phyloP scores from a whole-genome alignment of 2,113 vertebrate species.

The Catagonus wagneri region DNA sequence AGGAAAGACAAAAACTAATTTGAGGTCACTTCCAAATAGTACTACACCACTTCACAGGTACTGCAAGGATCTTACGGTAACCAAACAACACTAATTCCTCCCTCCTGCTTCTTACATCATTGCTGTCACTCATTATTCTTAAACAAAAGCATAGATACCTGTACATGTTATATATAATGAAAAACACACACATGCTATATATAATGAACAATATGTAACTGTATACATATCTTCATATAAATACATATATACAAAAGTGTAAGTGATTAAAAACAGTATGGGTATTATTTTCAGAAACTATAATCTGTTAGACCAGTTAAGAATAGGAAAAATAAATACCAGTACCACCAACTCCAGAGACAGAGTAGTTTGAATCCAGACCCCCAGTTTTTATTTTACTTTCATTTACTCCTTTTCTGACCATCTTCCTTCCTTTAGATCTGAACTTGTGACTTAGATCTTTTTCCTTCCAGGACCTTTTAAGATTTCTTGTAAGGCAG shows the following conservation, averaged over 20 bases:
- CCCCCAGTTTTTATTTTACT: not conserved
- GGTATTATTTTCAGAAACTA: not conserved
- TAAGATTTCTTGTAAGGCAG: not conserved
- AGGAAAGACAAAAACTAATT: not conserved
- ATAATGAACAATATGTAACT: not conserved
- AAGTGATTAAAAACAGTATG: not conserved
- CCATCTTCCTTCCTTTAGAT: not conserved
- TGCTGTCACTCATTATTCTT: not conserved
- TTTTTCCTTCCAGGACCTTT: not conserved
- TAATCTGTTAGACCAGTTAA: not conserved
- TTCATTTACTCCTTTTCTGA: not conserved
- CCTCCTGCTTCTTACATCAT: not conserved
- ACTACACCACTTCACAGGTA: not conserved
- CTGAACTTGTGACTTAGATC: not conserved
- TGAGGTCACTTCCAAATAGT: not conserved
- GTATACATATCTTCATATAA: not conserved
- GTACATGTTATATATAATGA: not conserved
- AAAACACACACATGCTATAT: not conserved
- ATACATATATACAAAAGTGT: not conserved
- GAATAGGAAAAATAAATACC: not conserved
- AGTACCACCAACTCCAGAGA: not conserved
- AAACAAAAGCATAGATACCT: not conserved
- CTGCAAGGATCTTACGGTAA: not conserved
- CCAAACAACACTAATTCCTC: not conserved
- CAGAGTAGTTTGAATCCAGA: not conserved